These are phyloP conservation scores for Heliconius ethilla DNA, from an alignment of 2,888 invertebrate species.

Conservation along the genomic window DNA sequence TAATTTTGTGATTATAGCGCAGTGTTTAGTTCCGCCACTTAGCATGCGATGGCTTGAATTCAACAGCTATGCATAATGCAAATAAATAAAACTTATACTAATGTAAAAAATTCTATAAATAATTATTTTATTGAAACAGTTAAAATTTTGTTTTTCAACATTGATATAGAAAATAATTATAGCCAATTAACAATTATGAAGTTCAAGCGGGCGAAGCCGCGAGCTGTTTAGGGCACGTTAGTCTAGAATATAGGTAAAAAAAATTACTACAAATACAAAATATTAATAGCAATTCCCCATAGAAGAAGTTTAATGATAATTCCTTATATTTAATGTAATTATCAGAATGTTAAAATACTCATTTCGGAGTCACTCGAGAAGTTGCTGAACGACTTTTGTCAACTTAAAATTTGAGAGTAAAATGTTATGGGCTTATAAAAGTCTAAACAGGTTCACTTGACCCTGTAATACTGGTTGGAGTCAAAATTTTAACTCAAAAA, in stretches of 20 bases:
- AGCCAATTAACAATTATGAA: no score
- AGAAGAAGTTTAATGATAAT: background rate
- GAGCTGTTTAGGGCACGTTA: no score
- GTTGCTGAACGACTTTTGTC: conserved; percentile 8
- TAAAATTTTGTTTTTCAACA: no score
- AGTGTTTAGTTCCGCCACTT: no score
- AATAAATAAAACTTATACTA: no score
- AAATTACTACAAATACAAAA: background rate
- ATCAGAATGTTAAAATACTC: background rate
- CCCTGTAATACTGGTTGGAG: conserved; percentile 15
- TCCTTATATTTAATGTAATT: conserved; percentile 9
- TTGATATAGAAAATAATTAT: no score
- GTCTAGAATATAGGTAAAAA: background rate
- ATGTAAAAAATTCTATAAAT: no score
- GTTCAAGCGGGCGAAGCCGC: no score
- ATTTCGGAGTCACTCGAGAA: conserved; percentile 8
- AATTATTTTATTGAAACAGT: no score
- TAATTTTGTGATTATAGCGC: no score
- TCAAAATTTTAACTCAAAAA: conserved; percentile 1
- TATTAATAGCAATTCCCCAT: background rate
- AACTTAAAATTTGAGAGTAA: conserved; percentile 17
- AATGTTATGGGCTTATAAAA: conserved; percentile 20
- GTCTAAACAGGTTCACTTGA: conserved; percentile 26
- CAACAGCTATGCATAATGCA: no score
- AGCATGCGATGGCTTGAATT: no score